A percentile compares a stretch with the other conserved stretches of the same genome.
Conservation (phyloP, 2,113 vertebrate genomes). For the Stomatorhinus ivindoensis region DNA sequence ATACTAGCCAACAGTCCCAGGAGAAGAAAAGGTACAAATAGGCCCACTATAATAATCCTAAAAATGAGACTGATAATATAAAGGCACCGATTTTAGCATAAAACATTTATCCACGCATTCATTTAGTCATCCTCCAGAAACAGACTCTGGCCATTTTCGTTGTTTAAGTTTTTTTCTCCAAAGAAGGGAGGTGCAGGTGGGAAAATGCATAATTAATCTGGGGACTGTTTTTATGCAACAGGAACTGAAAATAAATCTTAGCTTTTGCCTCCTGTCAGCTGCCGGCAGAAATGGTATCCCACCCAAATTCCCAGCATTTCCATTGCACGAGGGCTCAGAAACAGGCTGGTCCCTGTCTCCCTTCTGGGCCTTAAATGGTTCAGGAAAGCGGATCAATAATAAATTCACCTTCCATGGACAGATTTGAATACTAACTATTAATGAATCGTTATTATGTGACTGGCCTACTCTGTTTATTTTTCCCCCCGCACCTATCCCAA, state of each 20-base stretch:
- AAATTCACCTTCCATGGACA: constrained; percentile 44
- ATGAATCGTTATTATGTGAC: constrained; percentile 45
- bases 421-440: constrained; percentile 52
- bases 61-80: not conserved
- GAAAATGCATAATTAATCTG: not conserved
- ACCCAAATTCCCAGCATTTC: not conserved
- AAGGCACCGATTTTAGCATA: not conserved
- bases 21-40: not conserved
- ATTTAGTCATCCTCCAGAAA: not conserved
- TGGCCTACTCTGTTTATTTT: constrained; percentile 50
- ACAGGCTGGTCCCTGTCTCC: constrained; percentile 12
- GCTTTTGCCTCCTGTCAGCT: not conserved
- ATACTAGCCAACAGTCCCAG: not conserved
- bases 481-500: constrained; percentile 43
- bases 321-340: not conserved
- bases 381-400: constrained; percentile 34
- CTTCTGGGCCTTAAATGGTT: constrained; percentile 26
- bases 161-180: not conserved
- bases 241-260: not conserved
- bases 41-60: not conserved
- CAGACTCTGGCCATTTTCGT: not conserved
- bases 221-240: not conserved
- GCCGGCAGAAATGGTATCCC: not conserved
- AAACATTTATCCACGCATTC: not conserved
- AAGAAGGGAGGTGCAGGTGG: not conserved